A percentile compares a stretch with the other conserved stretches of the same genome.
These are phyloP conservation scores for Sinella curviseta DNA, from an alignment of 1,140 invertebrate species.

Conservation along the genomic window DNA sequence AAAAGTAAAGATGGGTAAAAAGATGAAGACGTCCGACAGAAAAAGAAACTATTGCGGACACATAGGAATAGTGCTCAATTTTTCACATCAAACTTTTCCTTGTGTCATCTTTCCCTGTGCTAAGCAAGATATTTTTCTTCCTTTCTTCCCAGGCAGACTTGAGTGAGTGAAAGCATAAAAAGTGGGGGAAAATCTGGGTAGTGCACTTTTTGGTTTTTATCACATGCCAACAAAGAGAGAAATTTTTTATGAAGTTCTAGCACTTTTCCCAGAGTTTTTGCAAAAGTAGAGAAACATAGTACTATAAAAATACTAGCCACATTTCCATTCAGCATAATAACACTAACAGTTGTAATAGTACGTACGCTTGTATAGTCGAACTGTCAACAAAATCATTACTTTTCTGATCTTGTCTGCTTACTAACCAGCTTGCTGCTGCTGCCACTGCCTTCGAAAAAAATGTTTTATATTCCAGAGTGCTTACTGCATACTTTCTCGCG, in stretches of 20 bases:
- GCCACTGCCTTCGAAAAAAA: too few relatives aligned
- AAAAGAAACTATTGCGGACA: neutral
- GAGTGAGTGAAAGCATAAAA: neutral
- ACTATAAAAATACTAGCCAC: too few relatives aligned
- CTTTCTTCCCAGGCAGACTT: too few relatives aligned
- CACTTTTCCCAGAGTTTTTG: too few relatives aligned
- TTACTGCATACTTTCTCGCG: too few relatives aligned
- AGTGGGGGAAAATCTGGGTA: neutral
- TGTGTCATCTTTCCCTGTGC: neutral
- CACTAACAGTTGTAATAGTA: neutral
- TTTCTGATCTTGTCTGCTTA: neutral
- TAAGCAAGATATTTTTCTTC: neutral
- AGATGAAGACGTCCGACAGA: too few relatives aligned
- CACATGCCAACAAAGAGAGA: neutral
- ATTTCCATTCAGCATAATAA: neutral
- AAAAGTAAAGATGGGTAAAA: too few relatives aligned
- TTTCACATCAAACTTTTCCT: neutral
- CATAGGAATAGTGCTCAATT: neutral
- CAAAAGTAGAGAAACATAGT: too few relatives aligned
- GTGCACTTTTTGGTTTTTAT: neutral
- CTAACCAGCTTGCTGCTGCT: neutral
- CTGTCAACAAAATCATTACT: constrained; percentile 8
- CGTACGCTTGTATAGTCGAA: too few relatives aligned
- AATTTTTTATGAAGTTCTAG: constrained; percentile 15
- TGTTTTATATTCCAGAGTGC: too few relatives aligned